Evolutionary conservation across 2,113 vertebrate genomes (phyloP).

Genomic region (Columba janthina): DNA sequence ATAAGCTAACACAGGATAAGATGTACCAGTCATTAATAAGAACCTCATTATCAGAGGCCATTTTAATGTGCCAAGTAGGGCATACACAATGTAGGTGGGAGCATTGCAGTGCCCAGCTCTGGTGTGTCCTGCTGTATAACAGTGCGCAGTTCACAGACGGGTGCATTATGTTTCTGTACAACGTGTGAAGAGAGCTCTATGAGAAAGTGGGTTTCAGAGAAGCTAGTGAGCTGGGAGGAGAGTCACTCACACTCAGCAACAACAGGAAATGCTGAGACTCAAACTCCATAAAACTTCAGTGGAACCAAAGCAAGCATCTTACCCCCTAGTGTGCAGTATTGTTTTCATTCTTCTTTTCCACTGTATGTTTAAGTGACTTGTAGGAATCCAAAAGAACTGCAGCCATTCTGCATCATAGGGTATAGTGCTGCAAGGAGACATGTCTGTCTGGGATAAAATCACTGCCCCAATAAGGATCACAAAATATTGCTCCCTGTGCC

Average conservation of each 20-base stretch:
- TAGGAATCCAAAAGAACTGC: neutral
- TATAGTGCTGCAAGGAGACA: neutral
- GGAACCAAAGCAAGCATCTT: neutral
- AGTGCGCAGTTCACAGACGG: fast-evolving
- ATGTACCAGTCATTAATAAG: neutral
- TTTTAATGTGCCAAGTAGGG: neutral
- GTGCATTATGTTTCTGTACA: fast-evolving
- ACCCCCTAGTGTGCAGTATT: too few relatives aligned
- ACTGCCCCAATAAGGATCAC: neutral
- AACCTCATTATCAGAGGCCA: neutral
- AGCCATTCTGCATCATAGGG: neutral
- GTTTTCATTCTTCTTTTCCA: neutral
- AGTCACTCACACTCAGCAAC: neutral
- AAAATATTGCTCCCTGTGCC: fast-evolving
- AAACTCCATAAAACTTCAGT: neutral
- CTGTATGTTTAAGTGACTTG: neutral
- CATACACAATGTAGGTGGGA: neutral
- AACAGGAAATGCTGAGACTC: neutral
- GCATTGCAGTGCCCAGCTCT: neutral
- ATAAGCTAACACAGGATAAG: neutral
- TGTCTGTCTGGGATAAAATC: neutral
- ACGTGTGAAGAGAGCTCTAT: fast-evolving
- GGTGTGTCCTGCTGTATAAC: neutral
- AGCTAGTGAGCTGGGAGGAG: neutral
- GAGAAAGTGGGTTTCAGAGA: neutral